Evolutionary conservation across 2,888 invertebrate genomes (phyloP), one percentile per base, ranked within the genome.

Genomic region (Brachypalpus laphriformis): DNA sequence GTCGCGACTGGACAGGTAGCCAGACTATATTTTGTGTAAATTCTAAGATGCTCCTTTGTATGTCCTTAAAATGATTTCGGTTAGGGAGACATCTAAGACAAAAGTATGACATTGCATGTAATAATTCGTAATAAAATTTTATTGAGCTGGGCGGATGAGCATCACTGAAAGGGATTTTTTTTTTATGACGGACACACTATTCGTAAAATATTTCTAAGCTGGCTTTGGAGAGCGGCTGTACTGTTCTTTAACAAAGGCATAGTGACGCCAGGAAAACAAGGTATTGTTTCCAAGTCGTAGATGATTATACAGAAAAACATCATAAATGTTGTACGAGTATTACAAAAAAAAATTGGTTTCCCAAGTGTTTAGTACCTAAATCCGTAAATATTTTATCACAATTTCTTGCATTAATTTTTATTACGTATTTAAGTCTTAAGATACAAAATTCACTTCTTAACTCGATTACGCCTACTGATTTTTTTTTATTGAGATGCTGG

Each of bases 11-110:
- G 8, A 3, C 11, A 37, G 37, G 37, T 37, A 37, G 4, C 11
- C 37, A 37, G 37, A 5, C 1, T 7, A 28, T 28, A 28, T 28
- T 28, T 28, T 28, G 28, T 7, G 5, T 3, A 25, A 25, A n/a
- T n/a, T n/a, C n/a, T n/a, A n/a, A 5, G 6, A 28, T 5, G 1
- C 28, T 6, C 2, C 2, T n/a, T n/a, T 28, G 28, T 28, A 7
- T 28, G 28, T 7, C 7, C 31, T 47, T 47, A 45, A 31, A 28
- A 14, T 47, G 34, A 49, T 49, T 49, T 20, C 49, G 20, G 49
- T 66, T 22, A 66, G 49, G 22, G 65, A 49, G 34, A 47, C 11
- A 47, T 63, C 31, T 2, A 16, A 16, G 14, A 56, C 14, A 56
- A 3, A n/a, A 57, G 3, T 11, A 25, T 8, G 0, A n/a, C 0